Percentiles rank a stretch among this genome's conserved stretches.
Evolutionary conservation across 1,140 invertebrate genomes (phyloP).

Genomic region (Phthorimaea operculella): DNA sequence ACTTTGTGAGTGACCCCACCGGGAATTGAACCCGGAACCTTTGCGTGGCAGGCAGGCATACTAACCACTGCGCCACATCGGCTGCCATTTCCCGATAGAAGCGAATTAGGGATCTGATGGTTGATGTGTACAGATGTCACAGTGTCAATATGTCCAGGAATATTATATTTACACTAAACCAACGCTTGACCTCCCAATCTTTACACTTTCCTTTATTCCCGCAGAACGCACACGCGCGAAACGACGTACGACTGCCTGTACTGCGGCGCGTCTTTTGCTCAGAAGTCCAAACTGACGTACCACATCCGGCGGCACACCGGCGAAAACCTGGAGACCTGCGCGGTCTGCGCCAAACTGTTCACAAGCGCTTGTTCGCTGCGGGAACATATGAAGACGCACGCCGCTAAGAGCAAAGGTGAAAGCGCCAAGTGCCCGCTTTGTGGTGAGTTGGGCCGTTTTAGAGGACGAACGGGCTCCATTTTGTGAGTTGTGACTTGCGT

Average conservation of each 20-base stretch:
- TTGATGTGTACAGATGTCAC: too few relatives aligned
- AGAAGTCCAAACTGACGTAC: constrained; percentile 63
- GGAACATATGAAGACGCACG: constrained; percentile 62
- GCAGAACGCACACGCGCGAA: constrained; percentile 66
- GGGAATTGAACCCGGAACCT: too few relatives aligned
- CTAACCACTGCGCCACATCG: too few relatives aligned
- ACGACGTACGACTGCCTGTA: constrained; percentile 63
- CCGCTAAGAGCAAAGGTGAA: constrained; percentile 29
- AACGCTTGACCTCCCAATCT: too few relatives aligned
- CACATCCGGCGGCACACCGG: constrained; percentile 63
- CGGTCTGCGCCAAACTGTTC: constrained; percentile 56
- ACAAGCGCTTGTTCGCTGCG: constrained; percentile 57
- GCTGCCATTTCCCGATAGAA: too few relatives aligned
- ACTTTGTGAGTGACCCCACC: too few relatives aligned
- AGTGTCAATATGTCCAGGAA: too few relatives aligned
- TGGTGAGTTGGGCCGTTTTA: constrained; percentile 29
- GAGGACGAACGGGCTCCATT: too few relatives aligned
- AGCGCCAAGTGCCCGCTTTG: constrained; percentile 52
- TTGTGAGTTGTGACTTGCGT: too few relatives aligned
- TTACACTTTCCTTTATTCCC: not conserved
- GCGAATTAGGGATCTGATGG: too few relatives aligned
- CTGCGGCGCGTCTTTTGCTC: constrained; percentile 68
- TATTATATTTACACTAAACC: too few relatives aligned
- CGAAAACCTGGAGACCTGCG: constrained; percentile 60
- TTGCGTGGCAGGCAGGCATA: too few relatives aligned